These are phyloP conservation scores for Microctenopoma steveboyesi DNA, from an alignment of 2,797 vertebrate genomes.

Conservation along the genomic window DNA sequence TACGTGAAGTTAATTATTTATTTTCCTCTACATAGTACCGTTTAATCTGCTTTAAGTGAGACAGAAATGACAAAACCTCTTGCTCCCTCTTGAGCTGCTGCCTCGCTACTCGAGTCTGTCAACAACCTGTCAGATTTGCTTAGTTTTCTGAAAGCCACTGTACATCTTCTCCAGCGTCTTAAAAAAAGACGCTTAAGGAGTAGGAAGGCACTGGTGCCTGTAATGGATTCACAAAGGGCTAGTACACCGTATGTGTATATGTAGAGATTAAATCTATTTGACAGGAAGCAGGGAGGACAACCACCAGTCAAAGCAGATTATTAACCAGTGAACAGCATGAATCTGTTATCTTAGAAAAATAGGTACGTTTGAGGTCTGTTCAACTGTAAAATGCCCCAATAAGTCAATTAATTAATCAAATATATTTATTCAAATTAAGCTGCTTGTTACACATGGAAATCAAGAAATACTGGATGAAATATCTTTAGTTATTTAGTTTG, in stretches of 20 bases:
- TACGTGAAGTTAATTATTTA: background rate
- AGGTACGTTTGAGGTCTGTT: too few relatives aligned
- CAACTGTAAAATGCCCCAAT: too few relatives aligned
- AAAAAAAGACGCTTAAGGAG: background rate
- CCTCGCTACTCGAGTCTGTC: constrained; percentile 41
- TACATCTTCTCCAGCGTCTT: constrained; percentile 17
- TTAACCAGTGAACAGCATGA: too few relatives aligned
- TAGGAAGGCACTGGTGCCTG: constrained; percentile 11
- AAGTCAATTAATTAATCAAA: too few relatives aligned
- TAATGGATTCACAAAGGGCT: constrained; percentile 1
- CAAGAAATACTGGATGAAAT: too few relatives aligned
- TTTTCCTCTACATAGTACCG: too few relatives aligned
- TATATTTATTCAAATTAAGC: too few relatives aligned
- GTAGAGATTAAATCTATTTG: background rate
- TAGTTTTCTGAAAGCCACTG: constrained; percentile 12
- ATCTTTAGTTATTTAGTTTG: too few relatives aligned
- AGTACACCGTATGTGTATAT: background rate
- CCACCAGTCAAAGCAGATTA: too few relatives aligned
- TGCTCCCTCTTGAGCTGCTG: constrained; percentile 18
- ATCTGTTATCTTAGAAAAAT: too few relatives aligned
- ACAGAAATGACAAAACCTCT: constrained; percentile 8
- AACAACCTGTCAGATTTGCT: constrained; percentile 45
- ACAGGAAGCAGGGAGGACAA: too few relatives aligned
- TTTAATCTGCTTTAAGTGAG: background rate
- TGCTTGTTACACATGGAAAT: too few relatives aligned